Evolutionary conservation across 2,888 invertebrate genomes (phyloP), one percentile per base, ranked within the genome.

Genomic region (Mythimna lalbum): DNA sequence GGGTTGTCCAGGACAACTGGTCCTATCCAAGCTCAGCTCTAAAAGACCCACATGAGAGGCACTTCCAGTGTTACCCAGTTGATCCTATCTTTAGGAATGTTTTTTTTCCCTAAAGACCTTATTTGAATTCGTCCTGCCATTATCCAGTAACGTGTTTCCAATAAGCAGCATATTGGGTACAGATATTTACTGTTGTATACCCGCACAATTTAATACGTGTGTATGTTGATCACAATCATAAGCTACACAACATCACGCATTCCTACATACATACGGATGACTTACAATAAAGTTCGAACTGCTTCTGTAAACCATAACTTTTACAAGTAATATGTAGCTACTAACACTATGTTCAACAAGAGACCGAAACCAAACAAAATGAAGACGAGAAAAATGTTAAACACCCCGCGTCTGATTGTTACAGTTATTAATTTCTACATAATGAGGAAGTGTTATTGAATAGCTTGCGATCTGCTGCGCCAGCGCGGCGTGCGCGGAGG

Each of bases 401-500:
- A 17, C 27, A 14, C 14, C 12, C 6, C 23, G 4, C 2, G 31
- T 4, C 33, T 12, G 0, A 56, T 6, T n/a, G 33, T 21, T 7
- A 36, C 21, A 36, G 36, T 57, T 57, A 57, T 57, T 57, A 14
- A 36, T 65, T 31, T 68, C 7, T n/a, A 47, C 27, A 52, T 71
- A 49, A 39, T 12, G 12, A 55, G 55, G 55, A 63, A 55, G 33
- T 50, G n/a, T 59, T 19, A 57, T n/a, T 57, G 23, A 39, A 53
- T 14, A 36, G n/a, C 21, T 33, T n/a, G 52, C 5, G 21, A 33
- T 52, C 36, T 19, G 50, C 52, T 12, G 57, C 63, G 39, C 39
- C 39, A 14, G 39, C 4, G 50, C 36, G 14, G 57, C 63, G 47
- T 43, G 57, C 43, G 67, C 23, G 36, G 73, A 73, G 73, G 73